phyloP scores from a whole-genome alignment of 2,113 vertebrate genomes.

The Crotalus helleri region DNA sequence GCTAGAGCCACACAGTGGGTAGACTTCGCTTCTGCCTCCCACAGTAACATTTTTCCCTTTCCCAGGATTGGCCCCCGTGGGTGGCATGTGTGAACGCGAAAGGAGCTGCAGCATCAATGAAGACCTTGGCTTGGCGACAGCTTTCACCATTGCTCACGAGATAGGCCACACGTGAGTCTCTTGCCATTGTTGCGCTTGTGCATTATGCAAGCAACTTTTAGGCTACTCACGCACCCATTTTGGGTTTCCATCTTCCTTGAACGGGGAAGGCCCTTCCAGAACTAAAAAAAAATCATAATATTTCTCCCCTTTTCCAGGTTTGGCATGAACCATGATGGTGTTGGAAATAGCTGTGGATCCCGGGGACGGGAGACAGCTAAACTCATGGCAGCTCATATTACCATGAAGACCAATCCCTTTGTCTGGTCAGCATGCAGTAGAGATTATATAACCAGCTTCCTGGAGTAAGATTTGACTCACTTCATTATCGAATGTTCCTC shows the following conservation, averaged over 20 bases:
- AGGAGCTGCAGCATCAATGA: constrained; percentile 98
- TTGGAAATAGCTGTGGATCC: constrained; percentile 91
- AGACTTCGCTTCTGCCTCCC: not conserved
- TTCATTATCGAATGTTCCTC: not conserved
- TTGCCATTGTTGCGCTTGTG: not conserved
- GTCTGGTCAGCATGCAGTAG: constrained; percentile 97
- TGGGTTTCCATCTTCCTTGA: not conserved
- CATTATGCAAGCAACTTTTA: not conserved
- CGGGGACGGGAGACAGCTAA: constrained; percentile 93
- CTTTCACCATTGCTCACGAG: constrained; percentile 98
- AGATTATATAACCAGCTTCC: constrained; percentile 97
- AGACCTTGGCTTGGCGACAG: constrained; percentile 95
- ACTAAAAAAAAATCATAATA: too few species aligned
- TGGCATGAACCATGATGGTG: constrained; percentile 97
- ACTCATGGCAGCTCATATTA: constrained; percentile 98
- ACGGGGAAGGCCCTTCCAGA: not conserved
- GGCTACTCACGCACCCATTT: not conserved
- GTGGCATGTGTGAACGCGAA: constrained; percentile 96
- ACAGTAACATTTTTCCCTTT: constrained; percentile 2
- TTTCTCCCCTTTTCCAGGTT: constrained; percentile 72
- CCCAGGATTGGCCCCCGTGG: constrained; percentile 91
- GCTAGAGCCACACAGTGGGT: not conserved
- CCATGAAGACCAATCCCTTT: constrained; percentile 98
- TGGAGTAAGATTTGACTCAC: constrained; percentile 82
- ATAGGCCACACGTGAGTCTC: constrained; percentile 95